Base-by-base conservation (phyloP, 2,113 vertebrate species). In the Ornithorhynchus anatinus region DNA sequence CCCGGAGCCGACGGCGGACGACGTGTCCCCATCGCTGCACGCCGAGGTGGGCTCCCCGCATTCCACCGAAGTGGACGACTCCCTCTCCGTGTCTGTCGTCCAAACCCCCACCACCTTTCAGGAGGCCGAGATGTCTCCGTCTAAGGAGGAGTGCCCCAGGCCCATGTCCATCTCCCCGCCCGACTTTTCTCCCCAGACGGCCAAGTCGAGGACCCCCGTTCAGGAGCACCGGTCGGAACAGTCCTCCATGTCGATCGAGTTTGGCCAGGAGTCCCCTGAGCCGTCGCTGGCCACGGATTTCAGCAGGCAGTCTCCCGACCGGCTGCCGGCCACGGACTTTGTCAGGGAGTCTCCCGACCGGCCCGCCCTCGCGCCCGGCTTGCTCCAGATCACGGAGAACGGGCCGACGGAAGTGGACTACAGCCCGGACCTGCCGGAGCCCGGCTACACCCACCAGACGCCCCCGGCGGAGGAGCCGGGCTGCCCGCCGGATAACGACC, bases 121-220 rank as follows among this genome's bases (percentile, higher is more conserved):
- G 20, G 97, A 98, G 90, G 93, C 95, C 22, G 97, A 99, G 77
- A 95, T 95, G 84, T 98, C 97, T 68, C 96, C 96, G 43, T 95
- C 95, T 47, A 98, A 96, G 79, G 97, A 98, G 77, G 96, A 98
- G 8, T 96, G 96, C 64, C 96, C 97, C 51, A 93, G 97, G 23
- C 96, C 97, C 1, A 98, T 99, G 97, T 98, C 97, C 22, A 99
- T 99, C 85, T 99, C 97, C 82, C 94, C 94, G 75, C 97, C 96
- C 77, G 97, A 99, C 72, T 94, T 94, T 74, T 98, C 96, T 67
- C 96, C 96, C 61, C 98, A 96, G 85, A 96, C 88, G 9, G 79
- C 93, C 51, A 98, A 97, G 85, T 92, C 89, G 69, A 93, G 90
- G 80, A 88, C 92, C 2, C 91, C 91, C 0, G 82, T 92, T 37